Conservation (phyloP, 2,888 invertebrate genomes). For the Halictus quadricinctus region DNA sequence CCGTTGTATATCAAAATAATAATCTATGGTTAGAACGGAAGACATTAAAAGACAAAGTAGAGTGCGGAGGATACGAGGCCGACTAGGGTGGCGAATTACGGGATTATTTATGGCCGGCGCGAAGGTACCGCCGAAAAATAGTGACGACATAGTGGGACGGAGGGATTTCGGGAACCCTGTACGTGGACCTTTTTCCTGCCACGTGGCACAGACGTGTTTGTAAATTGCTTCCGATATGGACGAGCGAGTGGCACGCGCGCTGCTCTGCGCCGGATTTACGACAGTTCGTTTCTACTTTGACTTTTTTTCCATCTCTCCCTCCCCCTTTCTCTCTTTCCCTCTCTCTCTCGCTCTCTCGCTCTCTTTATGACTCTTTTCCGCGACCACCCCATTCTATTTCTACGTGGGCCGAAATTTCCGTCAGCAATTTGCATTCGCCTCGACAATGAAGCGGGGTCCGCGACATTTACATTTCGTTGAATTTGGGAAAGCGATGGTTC, state of each 20-base stretch:
- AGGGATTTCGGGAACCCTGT: slow-evolving; percentile 11
- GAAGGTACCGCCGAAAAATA: slow-evolving; percentile 58
- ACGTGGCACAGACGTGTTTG: slow-evolving; percentile 71
- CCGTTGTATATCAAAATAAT: slow-evolving; percentile 69
- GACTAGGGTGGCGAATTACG: slow-evolving; percentile 66
- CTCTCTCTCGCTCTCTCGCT: no score
- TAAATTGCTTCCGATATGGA: slow-evolving; percentile 77
- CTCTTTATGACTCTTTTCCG: not conserved
- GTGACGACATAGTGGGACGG: slow-evolving; percentile 43
- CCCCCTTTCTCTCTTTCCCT: not conserved
- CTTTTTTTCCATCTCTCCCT: slow-evolving; percentile 19
- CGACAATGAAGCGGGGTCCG: slow-evolving; percentile 17
- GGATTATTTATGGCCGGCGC: slow-evolving; percentile 68
- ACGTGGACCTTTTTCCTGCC: slow-evolving; percentile 64
- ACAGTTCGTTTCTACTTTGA: slow-evolving; percentile 40
- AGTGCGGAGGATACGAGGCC: slow-evolving; percentile 55
- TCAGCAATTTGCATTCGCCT: slow-evolving; percentile 12
- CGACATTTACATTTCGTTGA: slow-evolving; percentile 25
- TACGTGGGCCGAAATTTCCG: slow-evolving; percentile 30
- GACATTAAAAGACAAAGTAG: slow-evolving; percentile 71
- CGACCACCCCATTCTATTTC: not conserved
- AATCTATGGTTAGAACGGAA: slow-evolving; percentile 73
- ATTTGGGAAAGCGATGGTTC: slow-evolving; percentile 25
- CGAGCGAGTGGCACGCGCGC: slow-evolving; percentile 54
- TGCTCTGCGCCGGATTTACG: slow-evolving; percentile 59